A percentile compares a stretch with the other conserved stretches of the same genome.
These are phyloP conservation scores for Tenodera sinensis DNA, from an alignment of 2,888 invertebrate genomes.

Conservation along the genomic window DNA sequence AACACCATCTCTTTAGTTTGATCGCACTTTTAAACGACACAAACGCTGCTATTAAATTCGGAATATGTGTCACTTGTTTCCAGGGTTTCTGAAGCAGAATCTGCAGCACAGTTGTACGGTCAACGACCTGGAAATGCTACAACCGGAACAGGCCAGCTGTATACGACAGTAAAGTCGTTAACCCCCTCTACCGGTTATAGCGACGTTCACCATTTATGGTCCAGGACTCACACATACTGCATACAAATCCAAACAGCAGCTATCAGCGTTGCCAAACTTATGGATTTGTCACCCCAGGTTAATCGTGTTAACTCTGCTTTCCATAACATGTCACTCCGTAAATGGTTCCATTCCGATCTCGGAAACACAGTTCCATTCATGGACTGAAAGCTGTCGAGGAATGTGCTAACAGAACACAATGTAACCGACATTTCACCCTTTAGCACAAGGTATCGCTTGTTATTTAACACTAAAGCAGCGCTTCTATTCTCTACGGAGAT, in stretches of 20 bases:
- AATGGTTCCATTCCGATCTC: neutral
- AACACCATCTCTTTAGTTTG: too few species aligned
- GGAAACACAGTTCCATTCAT: neutral
- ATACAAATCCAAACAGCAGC: neutral
- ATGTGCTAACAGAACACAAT: too few species aligned
- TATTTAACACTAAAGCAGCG: too few species aligned
- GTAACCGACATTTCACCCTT: too few species aligned
- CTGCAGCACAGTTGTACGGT: neutral
- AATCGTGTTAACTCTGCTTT: neutral
- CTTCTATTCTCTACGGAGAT: too few species aligned
- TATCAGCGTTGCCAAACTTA: slow-evolving; percentile 6
- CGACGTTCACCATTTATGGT: neutral
- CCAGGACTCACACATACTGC: neutral
- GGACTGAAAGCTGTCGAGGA: too few species aligned
- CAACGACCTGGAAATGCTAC: neutral
- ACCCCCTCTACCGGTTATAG: neutral
- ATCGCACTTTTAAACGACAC: too few species aligned
- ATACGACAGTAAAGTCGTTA: neutral
- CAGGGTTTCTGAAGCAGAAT: neutral
- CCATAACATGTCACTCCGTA: neutral
- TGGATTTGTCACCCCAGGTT: neutral
- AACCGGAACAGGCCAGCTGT: neutral
- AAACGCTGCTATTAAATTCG: too few species aligned
- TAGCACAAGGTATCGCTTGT: too few species aligned
- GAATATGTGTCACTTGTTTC: too few species aligned